These are phyloP conservation scores for Patagioenas fasciata DNA, from an alignment of 2,113 vertebrate genomes.

Conservation along the genomic window DNA sequence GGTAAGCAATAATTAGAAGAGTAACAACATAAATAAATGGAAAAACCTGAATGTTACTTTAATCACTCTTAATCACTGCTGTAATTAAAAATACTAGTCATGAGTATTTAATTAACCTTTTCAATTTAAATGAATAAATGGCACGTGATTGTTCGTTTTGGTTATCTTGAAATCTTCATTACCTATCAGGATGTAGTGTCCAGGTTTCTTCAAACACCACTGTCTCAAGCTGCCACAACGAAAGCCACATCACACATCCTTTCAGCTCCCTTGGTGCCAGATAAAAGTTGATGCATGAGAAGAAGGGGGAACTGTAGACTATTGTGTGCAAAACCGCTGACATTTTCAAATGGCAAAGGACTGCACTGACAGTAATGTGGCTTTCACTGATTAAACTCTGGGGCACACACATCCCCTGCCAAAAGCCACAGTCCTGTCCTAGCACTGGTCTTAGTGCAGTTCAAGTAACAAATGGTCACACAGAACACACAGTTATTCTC, in stretches of 20 bases:
- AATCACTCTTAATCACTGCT: not conserved
- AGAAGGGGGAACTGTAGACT: not conserved
- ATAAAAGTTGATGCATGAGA: not conserved
- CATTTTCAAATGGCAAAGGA: not conserved
- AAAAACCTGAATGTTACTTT: not conserved
- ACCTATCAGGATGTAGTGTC: not conserved
- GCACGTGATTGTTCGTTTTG: not conserved
- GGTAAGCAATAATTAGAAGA: not conserved
- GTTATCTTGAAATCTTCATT: not conserved
- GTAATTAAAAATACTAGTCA: not conserved
- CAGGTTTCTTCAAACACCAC: not conserved
- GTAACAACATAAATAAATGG: not conserved
- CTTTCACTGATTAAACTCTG: not conserved
- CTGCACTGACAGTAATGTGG: not conserved
- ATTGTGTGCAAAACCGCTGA: not conserved
- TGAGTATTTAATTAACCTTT: not conserved
- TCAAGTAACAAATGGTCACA: not conserved
- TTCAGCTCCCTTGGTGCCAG: not conserved
- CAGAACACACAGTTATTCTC: not conserved
- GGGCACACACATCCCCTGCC: fast-evolving
- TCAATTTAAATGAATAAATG: not conserved
- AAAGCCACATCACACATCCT: not conserved
- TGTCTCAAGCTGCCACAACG: not conserved
- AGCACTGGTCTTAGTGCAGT: not conserved
- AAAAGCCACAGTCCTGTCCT: not conserved